Conservation (phyloP, 2,113 vertebrate genomes). For the Thalassoma bifasciatum region DNA sequence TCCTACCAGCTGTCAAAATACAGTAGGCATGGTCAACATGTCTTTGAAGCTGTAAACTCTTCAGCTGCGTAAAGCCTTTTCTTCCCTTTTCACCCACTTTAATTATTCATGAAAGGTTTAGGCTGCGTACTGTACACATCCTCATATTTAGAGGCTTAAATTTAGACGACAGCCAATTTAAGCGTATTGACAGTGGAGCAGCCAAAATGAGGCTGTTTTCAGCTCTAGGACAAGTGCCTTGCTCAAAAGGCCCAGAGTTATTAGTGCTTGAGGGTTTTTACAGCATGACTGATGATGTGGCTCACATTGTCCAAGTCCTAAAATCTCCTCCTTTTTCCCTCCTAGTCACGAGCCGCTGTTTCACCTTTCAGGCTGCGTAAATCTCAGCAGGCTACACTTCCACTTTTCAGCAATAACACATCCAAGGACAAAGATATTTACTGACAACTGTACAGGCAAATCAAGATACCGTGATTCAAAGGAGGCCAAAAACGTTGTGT, state of each 20-base stretch:
- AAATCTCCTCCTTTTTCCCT: constrained; percentile 18
- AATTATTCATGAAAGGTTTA: constrained; percentile 19
- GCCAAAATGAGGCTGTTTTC: background rate
- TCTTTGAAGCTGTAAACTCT: constrained; percentile 32
- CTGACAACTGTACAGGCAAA: constrained; percentile 59
- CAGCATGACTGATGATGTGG: background rate
- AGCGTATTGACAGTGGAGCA: background rate
- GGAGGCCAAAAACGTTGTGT: constrained; percentile 54
- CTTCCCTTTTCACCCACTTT: constrained; percentile 16
- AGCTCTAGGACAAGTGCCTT: background rate
- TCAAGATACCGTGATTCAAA: constrained; percentile 48
- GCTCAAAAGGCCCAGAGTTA: constrained; percentile 2
- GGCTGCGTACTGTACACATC: background rate
- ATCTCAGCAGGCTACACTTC: constrained; percentile 29
- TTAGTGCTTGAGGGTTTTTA: background rate
- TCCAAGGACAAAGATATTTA: constrained; percentile 47
- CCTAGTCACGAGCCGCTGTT: constrained; percentile 37
- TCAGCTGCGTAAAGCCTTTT: constrained; percentile 20
- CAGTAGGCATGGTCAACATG: background rate
- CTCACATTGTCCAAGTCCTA: background rate
- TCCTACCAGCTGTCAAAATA: constrained; percentile 39
- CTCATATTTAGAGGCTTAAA: background rate
- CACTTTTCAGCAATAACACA: constrained; percentile 49
- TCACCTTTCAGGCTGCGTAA: constrained; percentile 44
- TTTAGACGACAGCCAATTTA: background rate